A percentile compares a stretch with the other conserved stretches of the same genome.
These are phyloP conservation scores for Regulus satrapa DNA, from an alignment of 2,113 vertebrate genomes.

Conservation along the genomic window DNA sequence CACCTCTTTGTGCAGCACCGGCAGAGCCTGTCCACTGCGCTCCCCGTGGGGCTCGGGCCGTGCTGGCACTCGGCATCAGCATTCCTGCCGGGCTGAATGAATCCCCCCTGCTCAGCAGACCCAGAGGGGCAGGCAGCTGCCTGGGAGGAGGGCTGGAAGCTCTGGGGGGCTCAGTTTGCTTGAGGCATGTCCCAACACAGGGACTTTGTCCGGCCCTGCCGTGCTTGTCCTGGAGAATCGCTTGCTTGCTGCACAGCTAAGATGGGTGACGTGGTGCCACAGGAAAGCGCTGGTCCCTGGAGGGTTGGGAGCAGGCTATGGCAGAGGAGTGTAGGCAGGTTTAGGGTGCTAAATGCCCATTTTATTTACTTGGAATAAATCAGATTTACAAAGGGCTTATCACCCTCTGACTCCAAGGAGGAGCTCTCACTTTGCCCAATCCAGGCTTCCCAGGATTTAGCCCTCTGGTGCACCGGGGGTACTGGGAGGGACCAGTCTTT, in stretches of 20 bases:
- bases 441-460: background rate
- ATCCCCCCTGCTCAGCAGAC: background rate
- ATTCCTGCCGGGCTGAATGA: background rate
- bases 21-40: background rate
- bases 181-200: background rate
- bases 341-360: background rate
- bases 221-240: rapidly evolving
- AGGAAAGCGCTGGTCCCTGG: background rate
- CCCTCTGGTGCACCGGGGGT: background rate
- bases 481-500: background rate
- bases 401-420: background rate
- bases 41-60: rapidly evolving
- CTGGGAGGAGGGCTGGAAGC: background rate
- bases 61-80: background rate
- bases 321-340: background rate
- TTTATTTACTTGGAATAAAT: background rate
- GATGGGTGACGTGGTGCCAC: rapidly evolving
- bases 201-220: rapidly evolving
- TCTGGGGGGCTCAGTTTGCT: background rate
- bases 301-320: background rate
- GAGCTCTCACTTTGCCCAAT: background rate
- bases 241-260: background rate
- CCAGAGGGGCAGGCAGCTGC: background rate
- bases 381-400: background rate
- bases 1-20: background rate